Evolutionary conservation across 2,888 invertebrate species (phyloP).

Genomic region (Apotomis betuletana): DNA sequence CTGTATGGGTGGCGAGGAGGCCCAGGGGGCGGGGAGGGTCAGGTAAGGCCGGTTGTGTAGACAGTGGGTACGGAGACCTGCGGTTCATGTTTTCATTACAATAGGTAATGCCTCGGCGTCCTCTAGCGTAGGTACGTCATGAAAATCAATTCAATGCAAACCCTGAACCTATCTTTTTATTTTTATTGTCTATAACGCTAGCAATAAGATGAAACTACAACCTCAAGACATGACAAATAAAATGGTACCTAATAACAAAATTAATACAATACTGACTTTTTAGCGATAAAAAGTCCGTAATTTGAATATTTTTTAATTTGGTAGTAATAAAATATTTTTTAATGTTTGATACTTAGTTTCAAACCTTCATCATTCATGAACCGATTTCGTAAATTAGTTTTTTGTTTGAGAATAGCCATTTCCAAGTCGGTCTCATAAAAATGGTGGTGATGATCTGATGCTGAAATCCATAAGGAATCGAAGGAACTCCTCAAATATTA

Average conservation of each 20-base stretch:
- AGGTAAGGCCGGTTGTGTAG: conserved; percentile 52
- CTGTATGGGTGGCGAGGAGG: conserved; percentile 45
- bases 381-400: no score
- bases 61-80: conserved; percentile 60
- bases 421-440: no score
- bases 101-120: conserved; percentile 75
- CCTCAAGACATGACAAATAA: background rate
- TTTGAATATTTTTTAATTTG: no score
- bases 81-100: conserved; percentile 75
- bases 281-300: no score
- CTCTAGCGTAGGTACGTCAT: conserved; percentile 52
- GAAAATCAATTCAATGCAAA: conserved; percentile 53
- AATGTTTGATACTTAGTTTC: no score
- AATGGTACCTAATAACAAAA: background rate
- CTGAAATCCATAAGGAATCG: no score
- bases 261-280: background rate
- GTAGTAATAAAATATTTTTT: no score
- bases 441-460: no score
- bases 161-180: conserved; percentile 23
- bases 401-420: no score
- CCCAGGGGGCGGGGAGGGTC: conserved; percentile 53
- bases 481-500: no score
- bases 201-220: conserved; percentile 3
- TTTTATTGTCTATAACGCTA: background rate
- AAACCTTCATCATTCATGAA: no score